Evolutionary conservation across 1,140 invertebrate genomes (phyloP), one percentile per base, ranked within the genome.

Genomic region (Himalopsyche phryganea): DNA sequence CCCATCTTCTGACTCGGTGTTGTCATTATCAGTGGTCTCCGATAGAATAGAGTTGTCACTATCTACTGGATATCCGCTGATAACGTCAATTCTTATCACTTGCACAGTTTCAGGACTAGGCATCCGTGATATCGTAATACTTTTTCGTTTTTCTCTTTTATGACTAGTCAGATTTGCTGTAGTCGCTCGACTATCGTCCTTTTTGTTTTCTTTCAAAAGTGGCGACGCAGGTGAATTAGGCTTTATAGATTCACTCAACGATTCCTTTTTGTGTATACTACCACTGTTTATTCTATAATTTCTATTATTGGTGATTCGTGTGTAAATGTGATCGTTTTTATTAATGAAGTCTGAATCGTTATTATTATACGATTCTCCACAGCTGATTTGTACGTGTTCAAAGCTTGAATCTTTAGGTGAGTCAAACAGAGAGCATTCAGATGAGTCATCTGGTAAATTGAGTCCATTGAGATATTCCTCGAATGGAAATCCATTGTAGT

Each of bases 101-200:
- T 78, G 75, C 5, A 76, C 66, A 1, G 74, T 78, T 44, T 75
- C 75, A 1, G 76, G 76, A 53, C 73, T 76, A 36, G 71, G 73
- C 9, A 68, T 62, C 33, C 72, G 70, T 3, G 76, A 76, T 58
- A 76, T 71, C 1, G 75, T 78, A 0, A 78, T 63, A 60, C 73
- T 74, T 66, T 76, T 77, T 48, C 73, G 66, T 60, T 72, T 72
- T n/a, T 72, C 73, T 42, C 64, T 62, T 36, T 74, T 78, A 40
- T 72, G 66, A 17, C 28, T 11, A 13, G 17, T 18, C 20, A 11
- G 13, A 0, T 36, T 36, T 6, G 44, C 23, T 9, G 15, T 33
- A 10, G 9, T 41, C 4, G 19, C 18, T n/a, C 20, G 40, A 41
- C 4, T 28, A 28, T 28, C 9, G 23, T 28, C 23, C 23, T 28